Evolutionary conservation across 2,888 invertebrate genomes (phyloP).

Genomic region (Pandemis corylana): DNA sequence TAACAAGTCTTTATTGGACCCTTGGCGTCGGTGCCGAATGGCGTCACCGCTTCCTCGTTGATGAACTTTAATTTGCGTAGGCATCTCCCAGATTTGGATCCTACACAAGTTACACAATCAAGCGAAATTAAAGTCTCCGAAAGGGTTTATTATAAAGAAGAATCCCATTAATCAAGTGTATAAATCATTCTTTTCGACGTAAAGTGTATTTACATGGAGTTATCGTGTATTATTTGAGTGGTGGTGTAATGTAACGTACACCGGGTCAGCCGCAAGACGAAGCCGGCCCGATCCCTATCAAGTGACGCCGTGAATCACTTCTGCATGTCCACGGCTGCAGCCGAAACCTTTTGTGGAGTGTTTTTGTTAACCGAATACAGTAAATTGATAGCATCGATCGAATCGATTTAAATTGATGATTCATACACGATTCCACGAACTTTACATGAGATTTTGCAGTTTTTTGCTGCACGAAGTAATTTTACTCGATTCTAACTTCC

Average conservation of each 20-base stretch:
- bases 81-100: slow-evolving; percentile 9
- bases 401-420: slow-evolving; percentile 69
- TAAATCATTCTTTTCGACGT: slow-evolving; percentile 8
- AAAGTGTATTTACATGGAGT: slow-evolving; percentile 34
- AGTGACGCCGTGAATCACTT: slow-evolving; percentile 65
- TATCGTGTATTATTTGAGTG: slow-evolving; percentile 42
- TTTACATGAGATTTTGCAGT: slow-evolving; percentile 47
- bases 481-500: slow-evolving; percentile 26
- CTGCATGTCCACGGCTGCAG: slow-evolving; percentile 54
- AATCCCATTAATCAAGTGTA: slow-evolving; percentile 16
- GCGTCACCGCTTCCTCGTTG: slow-evolving; percentile 31
- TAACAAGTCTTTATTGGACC: slow-evolving; percentile 81
- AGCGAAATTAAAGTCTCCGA: neutral
- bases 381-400: slow-evolving; percentile 64
- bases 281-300: slow-evolving; percentile 64
- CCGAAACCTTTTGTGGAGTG: slow-evolving; percentile 68
- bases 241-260: slow-evolving; percentile 55
- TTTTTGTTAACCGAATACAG: slow-evolving; percentile 62
- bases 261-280: slow-evolving; percentile 67
- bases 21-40: slow-evolving; percentile 52
- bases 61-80: slow-evolving; percentile 29
- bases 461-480: slow-evolving; percentile 23
- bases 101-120: neutral
- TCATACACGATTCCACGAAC: slow-evolving; percentile 63
- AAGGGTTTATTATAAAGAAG: slow-evolving; percentile 4